Base-by-base conservation (phyloP, 2,888 invertebrate genomes). In the Amblyjoppa fuscipennis region DNA sequence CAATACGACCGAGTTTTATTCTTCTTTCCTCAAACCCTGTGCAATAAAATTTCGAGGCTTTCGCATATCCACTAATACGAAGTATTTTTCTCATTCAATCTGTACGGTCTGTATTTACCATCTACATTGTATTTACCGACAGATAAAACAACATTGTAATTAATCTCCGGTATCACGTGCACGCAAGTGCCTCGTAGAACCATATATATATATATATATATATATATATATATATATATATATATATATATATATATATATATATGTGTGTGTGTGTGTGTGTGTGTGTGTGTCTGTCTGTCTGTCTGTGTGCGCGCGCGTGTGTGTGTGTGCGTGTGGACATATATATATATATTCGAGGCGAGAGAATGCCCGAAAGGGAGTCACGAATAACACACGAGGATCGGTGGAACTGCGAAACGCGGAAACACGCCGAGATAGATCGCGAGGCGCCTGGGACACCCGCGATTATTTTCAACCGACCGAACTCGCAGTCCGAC, bases 401-500 rank as follows among this genome's bases (percentile, higher is more conserved):
- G 53, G 69, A 81, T 38, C 25, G 28, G 81, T 71, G 79, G 81
- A 71, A 80, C 51, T 83, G 70, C 69, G 66, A 85, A 83, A 87
- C 83, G 83, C 86, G 88, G 87, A 87, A 85, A 87, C 81, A 76
- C 75, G 73, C 41, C 25, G 38, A 79, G 74, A 69, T 51, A 66
- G 85, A 28, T 51, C 28, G 38, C 75, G 74, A 53, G 81, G 78
- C 82, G 71, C 75, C 71, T 70, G 84, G 82, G 87, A 83, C 83
- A 83, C 87, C 85, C 82, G 88, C 84, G 88, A 88, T 88, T 88
- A 88, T 88, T 88, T 88, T 87, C 88, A 88, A 88, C 87, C 87
- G 73, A 81, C 85, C 85, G 64, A 59, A 84, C 81, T 87, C 83
- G 28, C 64, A 76, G 80, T 64, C 75, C 78, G 71, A 66, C 77